Conservation (phyloP, 2,888 invertebrate species). For the Chrysina gloriosa region DNA sequence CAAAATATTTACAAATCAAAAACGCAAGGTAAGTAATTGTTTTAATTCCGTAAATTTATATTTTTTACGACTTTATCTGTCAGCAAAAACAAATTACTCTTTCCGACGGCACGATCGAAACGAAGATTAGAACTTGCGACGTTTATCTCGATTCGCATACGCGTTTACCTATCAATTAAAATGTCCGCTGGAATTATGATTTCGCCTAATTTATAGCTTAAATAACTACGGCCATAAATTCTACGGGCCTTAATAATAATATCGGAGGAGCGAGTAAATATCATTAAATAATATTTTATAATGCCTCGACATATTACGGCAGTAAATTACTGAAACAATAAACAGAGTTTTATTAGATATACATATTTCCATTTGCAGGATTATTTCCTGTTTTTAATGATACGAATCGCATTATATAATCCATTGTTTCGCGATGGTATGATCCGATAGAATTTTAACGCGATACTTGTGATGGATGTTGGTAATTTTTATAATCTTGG, state of each 20-base stretch:
- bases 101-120: not conserved
- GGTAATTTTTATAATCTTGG: no score
- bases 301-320: not conserved
- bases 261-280: not conserved
- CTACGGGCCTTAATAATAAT: not conserved
- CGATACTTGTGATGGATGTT: no score
- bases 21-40: not conserved
- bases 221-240: conserved; percentile 14
- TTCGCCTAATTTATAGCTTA: conserved; percentile 17
- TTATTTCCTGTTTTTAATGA: conserved; percentile 10
- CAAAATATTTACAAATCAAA: not conserved
- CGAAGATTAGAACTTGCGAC: not conserved
- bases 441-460: no score
- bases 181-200: conserved; percentile 4
- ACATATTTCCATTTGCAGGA: not conserved
- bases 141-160: not conserved
- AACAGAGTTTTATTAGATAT: not conserved
- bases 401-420: not conserved
- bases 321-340: not conserved
- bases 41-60: no score
- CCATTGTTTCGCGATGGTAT: not conserved
- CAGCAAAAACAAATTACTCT: no score
- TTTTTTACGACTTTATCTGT: no score
- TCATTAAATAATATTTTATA: conserved; percentile 14
- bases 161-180: conserved; percentile 1